Evolutionary conservation across 2,888 invertebrate genomes (phyloP).

Genomic region (Lasioglossum malachurum): DNA sequence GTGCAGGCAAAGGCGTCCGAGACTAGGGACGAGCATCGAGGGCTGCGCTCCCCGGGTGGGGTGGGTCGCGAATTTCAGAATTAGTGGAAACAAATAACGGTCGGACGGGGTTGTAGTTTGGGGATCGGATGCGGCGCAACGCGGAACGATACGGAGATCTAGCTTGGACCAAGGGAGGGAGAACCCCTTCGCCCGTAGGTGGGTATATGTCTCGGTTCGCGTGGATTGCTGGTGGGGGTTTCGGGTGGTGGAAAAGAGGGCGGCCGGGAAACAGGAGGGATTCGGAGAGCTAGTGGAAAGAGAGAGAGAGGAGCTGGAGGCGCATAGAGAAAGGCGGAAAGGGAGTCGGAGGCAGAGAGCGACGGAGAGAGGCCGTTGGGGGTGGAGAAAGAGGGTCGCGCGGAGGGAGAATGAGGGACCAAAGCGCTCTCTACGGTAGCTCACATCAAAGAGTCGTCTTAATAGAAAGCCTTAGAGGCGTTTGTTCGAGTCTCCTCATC

Average conservation of each 20-base stretch:
- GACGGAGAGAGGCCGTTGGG: slow-evolving; percentile 7
- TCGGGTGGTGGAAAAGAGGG: slow-evolving; percentile 44
- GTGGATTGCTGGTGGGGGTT: slow-evolving; percentile 40
- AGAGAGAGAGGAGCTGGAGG: slow-evolving; percentile 20
- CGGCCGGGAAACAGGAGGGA: slow-evolving; percentile 47
- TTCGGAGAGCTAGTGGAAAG: slow-evolving; percentile 1
- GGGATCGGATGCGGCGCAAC: slow-evolving; percentile 32
- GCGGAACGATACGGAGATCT: slow-evolving; percentile 27
- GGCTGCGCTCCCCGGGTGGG: slow-evolving; percentile 24
- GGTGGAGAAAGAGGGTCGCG: slow-evolving; percentile 34
- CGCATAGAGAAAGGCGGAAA: slow-evolving; percentile 12
- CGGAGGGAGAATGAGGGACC: slow-evolving; percentile 70
- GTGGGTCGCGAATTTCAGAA: slow-evolving; percentile 70
- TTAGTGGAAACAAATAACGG: slow-evolving; percentile 77
- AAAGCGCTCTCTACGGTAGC: slow-evolving; percentile 82
- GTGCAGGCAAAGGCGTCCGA: slow-evolving; percentile 46
- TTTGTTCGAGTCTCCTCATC: slow-evolving; percentile 86
- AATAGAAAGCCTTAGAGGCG: slow-evolving; percentile 88
- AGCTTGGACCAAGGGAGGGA: slow-evolving; percentile 36
- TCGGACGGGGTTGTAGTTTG: slow-evolving; percentile 31
- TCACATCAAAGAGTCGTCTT: slow-evolving; percentile 85
- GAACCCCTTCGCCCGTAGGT: slow-evolving; percentile 51
- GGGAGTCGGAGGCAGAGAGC: slow-evolving; percentile 3
- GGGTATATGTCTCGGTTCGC: slow-evolving; percentile 63
- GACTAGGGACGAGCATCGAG: slow-evolving; percentile 34